Conservation (phyloP, 2,797 vertebrate genomes). For the Xyrichtys novacula region DNA sequence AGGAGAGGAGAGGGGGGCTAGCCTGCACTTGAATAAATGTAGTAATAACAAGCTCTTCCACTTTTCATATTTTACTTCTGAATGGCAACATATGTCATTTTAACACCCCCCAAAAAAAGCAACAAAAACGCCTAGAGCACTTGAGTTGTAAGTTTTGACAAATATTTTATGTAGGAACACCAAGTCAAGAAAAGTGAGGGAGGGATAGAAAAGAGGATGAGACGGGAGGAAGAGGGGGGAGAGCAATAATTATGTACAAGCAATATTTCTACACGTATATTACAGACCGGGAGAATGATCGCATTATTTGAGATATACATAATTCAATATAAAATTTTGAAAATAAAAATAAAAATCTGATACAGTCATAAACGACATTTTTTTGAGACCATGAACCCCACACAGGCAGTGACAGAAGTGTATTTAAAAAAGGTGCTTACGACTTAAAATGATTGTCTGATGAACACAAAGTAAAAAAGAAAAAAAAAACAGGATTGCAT, state of each 20-base stretch:
- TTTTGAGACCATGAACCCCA: constrained; percentile 96
- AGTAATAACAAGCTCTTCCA: constrained; percentile 85
- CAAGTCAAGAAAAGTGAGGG: constrained; percentile 91
- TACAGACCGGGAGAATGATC: constrained; percentile 99
- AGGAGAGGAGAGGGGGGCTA: constrained; percentile 2
- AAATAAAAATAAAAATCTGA: constrained; percentile 99
- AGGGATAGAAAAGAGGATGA: constrained; percentile 86
- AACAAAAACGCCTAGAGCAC: constrained; percentile 87
- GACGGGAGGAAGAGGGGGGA: constrained; percentile 79
- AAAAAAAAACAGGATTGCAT: constrained; percentile 90
- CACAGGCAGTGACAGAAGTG: constrained; percentile 99
- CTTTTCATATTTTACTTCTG: constrained; percentile 82
- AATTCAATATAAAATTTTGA: constrained; percentile 99
- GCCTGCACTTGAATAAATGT: constrained; percentile 80
- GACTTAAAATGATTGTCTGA: constrained; percentile 99
- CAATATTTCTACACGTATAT: constrained; percentile 99
- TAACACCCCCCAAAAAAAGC: constrained; percentile 50
- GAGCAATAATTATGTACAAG: constrained; percentile 98
- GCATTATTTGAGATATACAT: constrained; percentile 99
- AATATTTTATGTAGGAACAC: constrained; percentile 92
- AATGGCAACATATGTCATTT: constrained; percentile 83
- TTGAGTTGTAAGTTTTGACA: constrained; percentile 87
- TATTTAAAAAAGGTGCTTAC: constrained; percentile 99
- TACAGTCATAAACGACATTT: constrained; percentile 99
- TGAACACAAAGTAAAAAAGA: constrained; percentile 89